Base-by-base conservation (phyloP, 2,888 invertebrate species). In the Branchipolynoe longqiensis region DNA sequence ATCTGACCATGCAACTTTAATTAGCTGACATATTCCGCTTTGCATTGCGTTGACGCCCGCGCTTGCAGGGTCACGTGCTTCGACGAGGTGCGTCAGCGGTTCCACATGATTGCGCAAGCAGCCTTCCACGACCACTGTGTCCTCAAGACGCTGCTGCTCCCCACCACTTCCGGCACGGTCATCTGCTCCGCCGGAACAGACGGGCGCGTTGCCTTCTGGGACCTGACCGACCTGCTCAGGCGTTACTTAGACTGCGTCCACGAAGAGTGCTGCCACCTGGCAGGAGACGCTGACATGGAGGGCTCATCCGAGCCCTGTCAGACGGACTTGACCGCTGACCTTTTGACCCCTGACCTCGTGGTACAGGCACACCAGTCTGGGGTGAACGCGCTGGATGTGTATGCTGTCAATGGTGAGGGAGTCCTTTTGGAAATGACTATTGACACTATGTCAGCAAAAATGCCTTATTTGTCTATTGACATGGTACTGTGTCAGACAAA, bases 121-220 rank as follows among this genome's bases (percentile, higher is more conserved):
- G 93, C 93, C 36, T 95, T 95, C 89, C 95, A 95, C 87, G 94
- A 94, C 87, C 95, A 95, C 86, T 97, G 97, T 91, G 95, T 97
- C 88, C 94, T 97, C 38, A 96, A 96, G 93, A 94, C 96, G 2
- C 90, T 93, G 89, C 91, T 93, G 90, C 90, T 95, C 62, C 86
- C 85, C 1, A 18, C 58, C 25, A 12, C 2, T n/a, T 18, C 33
- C 36, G 18, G 12, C 56, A n/a, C 28, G 59, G 82, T 92, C 33
- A 89, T 96, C 25, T 91, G 96, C 36, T 95, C 96, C 0, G 95
- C 96, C 92, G 95, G 96, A 0, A 97, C 97, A 0, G 96, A 96
- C 94, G 97, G 97, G 0, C 93, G 95, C 41, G 92, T 96, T 4
- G 95, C 95, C 48, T 95, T 97, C 90, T 97, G 96, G 96, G 93